These are phyloP conservation scores for Colletes gigas DNA, from an alignment of 1,140 invertebrate species.

Conservation along the genomic window DNA sequence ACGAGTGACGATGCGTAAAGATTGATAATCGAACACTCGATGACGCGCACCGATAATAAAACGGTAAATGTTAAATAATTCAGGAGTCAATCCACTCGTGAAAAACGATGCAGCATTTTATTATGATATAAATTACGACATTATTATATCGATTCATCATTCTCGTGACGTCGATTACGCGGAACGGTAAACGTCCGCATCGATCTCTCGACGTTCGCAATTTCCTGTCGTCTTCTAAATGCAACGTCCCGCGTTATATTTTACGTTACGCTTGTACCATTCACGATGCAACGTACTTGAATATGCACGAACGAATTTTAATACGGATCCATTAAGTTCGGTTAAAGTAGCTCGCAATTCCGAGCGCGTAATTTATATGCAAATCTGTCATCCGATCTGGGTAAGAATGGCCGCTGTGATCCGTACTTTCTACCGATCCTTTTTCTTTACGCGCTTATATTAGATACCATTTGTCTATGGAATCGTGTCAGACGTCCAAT, in stretches of 20 bases:
- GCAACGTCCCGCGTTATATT: not conserved
- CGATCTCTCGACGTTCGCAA: not conserved
- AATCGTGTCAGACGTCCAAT: conserved; percentile 6
- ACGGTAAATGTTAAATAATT: not conserved
- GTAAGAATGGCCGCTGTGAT: not conserved
- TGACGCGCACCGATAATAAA: too few species aligned
- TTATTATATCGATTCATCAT: conserved; percentile 9
- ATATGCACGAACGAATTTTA: not conserved
- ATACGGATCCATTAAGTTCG: not conserved
- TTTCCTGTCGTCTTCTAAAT: not conserved
- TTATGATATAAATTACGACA: not conserved
- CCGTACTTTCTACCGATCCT: not conserved
- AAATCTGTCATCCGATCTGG: conserved; percentile 17
- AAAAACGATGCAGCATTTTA: not conserved
- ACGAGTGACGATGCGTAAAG: too few species aligned
- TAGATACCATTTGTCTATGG: conserved; percentile 17
- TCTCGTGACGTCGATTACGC: not conserved
- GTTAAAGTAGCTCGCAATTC: not conserved
- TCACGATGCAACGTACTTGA: not conserved
- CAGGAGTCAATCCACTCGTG: not conserved
- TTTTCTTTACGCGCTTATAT: conserved; percentile 16
- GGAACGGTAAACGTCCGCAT: not conserved
- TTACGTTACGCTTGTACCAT: not conserved
- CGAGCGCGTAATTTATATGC: not conserved
- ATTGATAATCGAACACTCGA: too few species aligned